These are phyloP conservation scores for Drosophila seclusa DNA, from an alignment of 2,888 invertebrate species.

Conservation along the genomic window DNA sequence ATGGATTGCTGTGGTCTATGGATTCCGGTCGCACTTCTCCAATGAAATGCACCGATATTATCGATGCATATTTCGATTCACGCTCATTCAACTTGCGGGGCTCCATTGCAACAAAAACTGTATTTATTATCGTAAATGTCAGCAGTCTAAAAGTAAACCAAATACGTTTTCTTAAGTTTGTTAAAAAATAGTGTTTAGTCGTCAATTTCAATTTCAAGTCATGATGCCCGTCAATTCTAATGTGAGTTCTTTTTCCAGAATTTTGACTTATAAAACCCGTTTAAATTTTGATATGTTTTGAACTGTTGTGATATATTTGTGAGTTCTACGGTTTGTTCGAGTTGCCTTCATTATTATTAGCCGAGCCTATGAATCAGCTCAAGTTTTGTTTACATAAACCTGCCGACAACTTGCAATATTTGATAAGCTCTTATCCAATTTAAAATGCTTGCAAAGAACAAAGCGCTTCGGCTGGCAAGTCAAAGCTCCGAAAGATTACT, in stretches of 20 bases:
- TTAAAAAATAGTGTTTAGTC: not conserved
- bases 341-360: not conserved
- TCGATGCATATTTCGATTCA: not conserved
- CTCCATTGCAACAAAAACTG: not conserved
- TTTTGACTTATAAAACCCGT: not conserved
- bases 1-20: not conserved
- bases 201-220: constrained; percentile 36
- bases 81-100: not conserved
- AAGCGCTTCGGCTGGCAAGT: constrained; percentile 8
- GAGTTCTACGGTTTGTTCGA: not conserved
- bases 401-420: not conserved
- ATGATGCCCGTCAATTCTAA: constrained; percentile 14
- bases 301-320: not conserved
- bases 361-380: not conserved
- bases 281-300: not conserved
- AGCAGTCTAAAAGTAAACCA: not conserved
- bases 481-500: constrained; percentile 27
- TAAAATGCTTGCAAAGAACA: not conserved
- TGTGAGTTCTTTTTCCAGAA: not conserved
- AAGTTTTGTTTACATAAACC: not conserved
- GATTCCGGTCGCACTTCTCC: not conserved
- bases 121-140: not conserved
- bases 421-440: constrained; percentile 4
- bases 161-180: not conserved
- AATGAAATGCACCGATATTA: not conserved